Evolutionary conservation across 2,797 vertebrate genomes (phyloP).

Genomic region (Vultur gryphus): DNA sequence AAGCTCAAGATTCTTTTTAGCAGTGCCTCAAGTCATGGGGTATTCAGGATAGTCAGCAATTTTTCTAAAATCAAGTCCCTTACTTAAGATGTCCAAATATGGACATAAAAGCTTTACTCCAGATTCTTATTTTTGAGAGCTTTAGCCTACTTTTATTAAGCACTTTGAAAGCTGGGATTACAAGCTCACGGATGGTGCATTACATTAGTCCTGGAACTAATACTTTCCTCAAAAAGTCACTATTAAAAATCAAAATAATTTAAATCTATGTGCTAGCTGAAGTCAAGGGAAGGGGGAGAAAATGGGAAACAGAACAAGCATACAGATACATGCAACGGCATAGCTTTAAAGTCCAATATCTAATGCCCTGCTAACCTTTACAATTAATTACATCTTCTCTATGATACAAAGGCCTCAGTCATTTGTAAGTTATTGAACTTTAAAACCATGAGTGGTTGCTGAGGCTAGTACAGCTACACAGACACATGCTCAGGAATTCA

Average conservation of each 20-base stretch:
- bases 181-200: slow-evolving; percentile 3
- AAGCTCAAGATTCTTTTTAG: background rate
- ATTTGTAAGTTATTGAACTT: background rate
- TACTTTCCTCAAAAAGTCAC: slow-evolving; percentile 14
- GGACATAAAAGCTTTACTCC: slow-evolving; percentile 1
- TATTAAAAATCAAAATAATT: slow-evolving; percentile 42
- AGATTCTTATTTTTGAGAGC: slow-evolving; percentile 18
- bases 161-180: slow-evolving; percentile 51
- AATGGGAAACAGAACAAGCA: background rate
- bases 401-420: background rate
- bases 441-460: background rate
- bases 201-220: slow-evolving; percentile 51
- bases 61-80: slow-evolving; percentile 4
- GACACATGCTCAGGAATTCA: background rate
- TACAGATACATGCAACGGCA: background rate
- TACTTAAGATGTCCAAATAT: slow-evolving; percentile 18
- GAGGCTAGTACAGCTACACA: background rate
- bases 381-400: slow-evolving; percentile 5
- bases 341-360: background rate
- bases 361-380: background rate
- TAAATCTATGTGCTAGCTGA: background rate
- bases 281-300: background rate
- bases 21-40: background rate
- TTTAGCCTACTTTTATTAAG: slow-evolving; percentile 52
- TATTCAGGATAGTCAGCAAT: background rate